Conservation (phyloP, 2,797 vertebrate species). For the Aphelocoma californica region DNA sequence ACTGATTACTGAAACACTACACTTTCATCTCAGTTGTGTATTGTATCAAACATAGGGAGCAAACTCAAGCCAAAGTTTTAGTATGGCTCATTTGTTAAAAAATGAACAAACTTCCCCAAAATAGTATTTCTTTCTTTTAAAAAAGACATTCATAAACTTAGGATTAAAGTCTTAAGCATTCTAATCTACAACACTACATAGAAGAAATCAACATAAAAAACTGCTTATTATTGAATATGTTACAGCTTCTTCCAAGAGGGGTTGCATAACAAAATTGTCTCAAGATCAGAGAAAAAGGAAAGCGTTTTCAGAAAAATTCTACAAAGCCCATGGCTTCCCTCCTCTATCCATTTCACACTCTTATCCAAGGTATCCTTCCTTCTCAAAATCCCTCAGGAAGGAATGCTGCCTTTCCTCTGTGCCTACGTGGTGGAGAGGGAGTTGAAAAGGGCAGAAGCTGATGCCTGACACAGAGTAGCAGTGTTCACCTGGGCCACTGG, state of each 20-base stretch:
- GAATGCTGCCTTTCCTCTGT: background rate
- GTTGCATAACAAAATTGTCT: background rate
- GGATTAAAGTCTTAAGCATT: background rate
- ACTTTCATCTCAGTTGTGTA: background rate
- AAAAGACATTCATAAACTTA: background rate
- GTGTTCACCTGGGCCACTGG: fast-evolving
- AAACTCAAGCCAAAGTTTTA: background rate
- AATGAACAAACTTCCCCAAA: background rate
- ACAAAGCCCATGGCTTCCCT: background rate
- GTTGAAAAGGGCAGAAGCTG: background rate
- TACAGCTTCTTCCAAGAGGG: background rate
- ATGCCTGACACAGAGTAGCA: background rate
- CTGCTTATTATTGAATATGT: background rate
- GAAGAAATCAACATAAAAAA: background rate
- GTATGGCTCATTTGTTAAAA: background rate
- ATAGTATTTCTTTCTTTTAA: background rate
- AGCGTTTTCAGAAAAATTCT: background rate
- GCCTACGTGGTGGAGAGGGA: fast-evolving
- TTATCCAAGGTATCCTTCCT: background rate
- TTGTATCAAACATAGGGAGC: background rate
- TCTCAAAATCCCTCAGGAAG: background rate
- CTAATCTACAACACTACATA: background rate
- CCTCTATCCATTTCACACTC: background rate
- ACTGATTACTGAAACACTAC: background rate
- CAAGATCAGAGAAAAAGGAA: background rate